Base-by-base conservation (phyloP, 2,113 vertebrate species). In the Xenopus borealis region DNA sequence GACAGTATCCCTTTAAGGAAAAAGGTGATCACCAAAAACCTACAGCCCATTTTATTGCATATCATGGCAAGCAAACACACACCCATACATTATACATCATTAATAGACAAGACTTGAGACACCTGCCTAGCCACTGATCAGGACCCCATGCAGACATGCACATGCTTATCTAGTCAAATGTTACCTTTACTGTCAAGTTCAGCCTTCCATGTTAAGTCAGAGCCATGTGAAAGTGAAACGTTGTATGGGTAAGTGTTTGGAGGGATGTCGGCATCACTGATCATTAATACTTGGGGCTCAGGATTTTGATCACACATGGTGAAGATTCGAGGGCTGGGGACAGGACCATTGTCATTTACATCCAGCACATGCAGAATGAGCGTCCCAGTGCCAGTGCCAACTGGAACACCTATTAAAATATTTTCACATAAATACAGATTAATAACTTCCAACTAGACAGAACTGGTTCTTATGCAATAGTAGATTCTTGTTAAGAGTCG, bases 181-280 rank as follows among this genome's bases (percentile, higher is more conserved):
- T 81, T 3, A 92, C 91, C 89, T 87, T 75, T 58, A 0, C 77
- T 45, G 0, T 73, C 69, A 46, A 94, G 91, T 20, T 72, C 85
- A 0, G 90, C 92, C 0, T 79, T 90, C 97, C 97, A 98, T 83
- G 91, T 91, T 53, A 79, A 79, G 33, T 69, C 89, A 0, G 94
- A 86, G 17, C 74, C 72, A 0, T 89, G 88, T 2, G 62, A 14
- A 23, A 96, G 83, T 50, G 83, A 78, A 0, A 95, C 95, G 0
- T n/a, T 80, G 84, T 88, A 98, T 0, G 97, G 97, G 50, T 84
- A 65, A 0, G 87, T 83, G 78, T 91, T 85, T 0, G 85, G 88
- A 0, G 86, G 88, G 27, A 91, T 86, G 20, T 98, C 97, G 78
- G 86, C 85, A 84, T 98, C 97, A 0, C 82, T 85, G 76, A 94